These are phyloP conservation scores for Euglossa dilemma DNA, from an alignment of 1,140 invertebrate species.

Conservation along the genomic window DNA sequence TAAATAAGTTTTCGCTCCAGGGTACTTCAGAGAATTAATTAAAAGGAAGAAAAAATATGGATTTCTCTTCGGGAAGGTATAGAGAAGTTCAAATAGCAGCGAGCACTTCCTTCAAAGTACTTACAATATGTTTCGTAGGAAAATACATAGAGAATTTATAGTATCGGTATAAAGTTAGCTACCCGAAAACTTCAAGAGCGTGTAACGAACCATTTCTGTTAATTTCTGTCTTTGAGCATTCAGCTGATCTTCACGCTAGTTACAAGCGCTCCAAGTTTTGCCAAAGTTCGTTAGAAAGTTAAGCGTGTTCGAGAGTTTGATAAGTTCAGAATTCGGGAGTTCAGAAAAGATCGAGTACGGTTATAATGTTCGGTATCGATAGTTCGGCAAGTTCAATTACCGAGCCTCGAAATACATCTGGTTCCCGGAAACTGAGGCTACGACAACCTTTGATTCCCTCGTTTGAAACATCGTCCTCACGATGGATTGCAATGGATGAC, in stretches of 20 bases:
- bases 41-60: no score
- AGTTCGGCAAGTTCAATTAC: not conserved
- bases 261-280: not conserved
- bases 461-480: not conserved
- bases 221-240: conserved; percentile 12
- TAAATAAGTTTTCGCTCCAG: no score
- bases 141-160: not conserved
- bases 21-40: no score
- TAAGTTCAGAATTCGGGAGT: conserved; percentile 5
- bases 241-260: not conserved
- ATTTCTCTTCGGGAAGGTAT: no score
- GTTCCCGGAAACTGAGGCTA: accelerated
- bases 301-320: not conserved
- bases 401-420: not conserved
- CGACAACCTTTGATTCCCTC: not conserved
- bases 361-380: not conserved
- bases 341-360: not conserved
- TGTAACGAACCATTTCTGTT: conserved; percentile 8
- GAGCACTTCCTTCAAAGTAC: no score
- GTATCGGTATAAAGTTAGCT: not conserved
- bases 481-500: not conserved
- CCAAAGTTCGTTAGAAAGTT: conserved; percentile 9
- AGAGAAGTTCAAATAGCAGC: no score
- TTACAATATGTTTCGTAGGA: not conserved
- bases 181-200: not conserved